Evolutionary conservation across 2,797 vertebrate genomes (phyloP).

Genomic region (Danio aesculapii): DNA sequence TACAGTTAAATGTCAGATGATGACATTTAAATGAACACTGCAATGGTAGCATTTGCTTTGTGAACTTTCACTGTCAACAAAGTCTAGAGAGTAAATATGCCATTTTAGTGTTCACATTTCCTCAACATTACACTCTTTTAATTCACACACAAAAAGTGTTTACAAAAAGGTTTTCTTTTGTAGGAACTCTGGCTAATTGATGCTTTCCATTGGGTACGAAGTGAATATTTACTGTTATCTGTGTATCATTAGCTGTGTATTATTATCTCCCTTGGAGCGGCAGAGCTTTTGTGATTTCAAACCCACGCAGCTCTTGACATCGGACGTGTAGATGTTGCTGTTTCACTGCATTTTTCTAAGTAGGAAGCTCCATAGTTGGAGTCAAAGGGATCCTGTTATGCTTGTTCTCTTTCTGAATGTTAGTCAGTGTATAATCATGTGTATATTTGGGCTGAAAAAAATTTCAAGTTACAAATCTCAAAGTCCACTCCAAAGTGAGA

Average conservation of each 20-base stretch:
- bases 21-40: background rate
- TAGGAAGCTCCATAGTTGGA: background rate
- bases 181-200: background rate
- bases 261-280: conserved; percentile 7
- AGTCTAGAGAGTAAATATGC: background rate
- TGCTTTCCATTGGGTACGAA: background rate
- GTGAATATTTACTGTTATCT: conserved; percentile 13
- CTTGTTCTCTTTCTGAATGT: too few relatives aligned
- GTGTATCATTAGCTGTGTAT: conserved; percentile 16
- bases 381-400: too few relatives aligned
- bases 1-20: background rate
- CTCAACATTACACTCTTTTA: background rate
- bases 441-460: too few relatives aligned
- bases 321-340: background rate
- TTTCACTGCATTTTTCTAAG: conserved; percentile 1
- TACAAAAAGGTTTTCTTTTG: conserved; percentile 9
- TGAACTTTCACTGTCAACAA: background rate
- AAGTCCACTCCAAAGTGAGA: too few relatives aligned
- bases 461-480: too few relatives aligned
- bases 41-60: background rate
- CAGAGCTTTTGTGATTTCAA: background rate
- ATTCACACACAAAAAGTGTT: background rate
- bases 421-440: too few relatives aligned
- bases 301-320: background rate
- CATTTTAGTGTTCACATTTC: background rate